Conservation (phyloP, 2,888 invertebrate genomes). For the Nezara viridula region DNA sequence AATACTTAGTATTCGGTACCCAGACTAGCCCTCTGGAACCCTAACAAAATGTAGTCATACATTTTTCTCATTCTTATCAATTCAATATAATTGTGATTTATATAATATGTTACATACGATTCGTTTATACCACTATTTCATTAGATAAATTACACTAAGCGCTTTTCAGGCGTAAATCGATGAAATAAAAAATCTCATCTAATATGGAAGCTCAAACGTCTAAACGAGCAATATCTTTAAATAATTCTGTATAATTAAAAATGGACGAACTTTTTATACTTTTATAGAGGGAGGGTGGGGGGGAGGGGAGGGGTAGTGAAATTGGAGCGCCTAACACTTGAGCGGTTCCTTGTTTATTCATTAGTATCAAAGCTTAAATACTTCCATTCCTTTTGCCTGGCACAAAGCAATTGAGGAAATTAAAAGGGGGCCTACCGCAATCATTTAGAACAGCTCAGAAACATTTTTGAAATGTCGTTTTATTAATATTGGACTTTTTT, state of each 20-base stretch:
- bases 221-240: not conserved
- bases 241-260: slow-evolving; percentile 5
- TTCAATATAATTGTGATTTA: too few species aligned
- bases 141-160: not conserved
- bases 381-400: not conserved
- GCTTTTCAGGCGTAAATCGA: not conserved
- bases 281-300: not conserved
- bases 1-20: too few species aligned
- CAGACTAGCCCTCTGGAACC: too few species aligned
- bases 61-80: too few species aligned
- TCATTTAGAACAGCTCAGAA: not conserved
- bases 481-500: not conserved
- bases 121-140: not conserved
- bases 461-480: slow-evolving; percentile 16
- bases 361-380: slow-evolving; percentile 48
- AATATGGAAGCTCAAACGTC: not conserved
- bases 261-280: slow-evolving; percentile 1
- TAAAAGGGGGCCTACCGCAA: slow-evolving; percentile 1
- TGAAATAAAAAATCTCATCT: not conserved
- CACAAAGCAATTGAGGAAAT: slow-evolving; percentile 19
- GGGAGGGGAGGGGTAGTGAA: not conserved
- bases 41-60: too few species aligned
- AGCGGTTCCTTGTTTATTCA: slow-evolving; percentile 31
- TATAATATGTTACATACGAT: too few species aligned
- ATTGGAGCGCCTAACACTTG: not conserved